These are phyloP conservation scores for Eudorcas thomsonii DNA, from an alignment of 2,113 vertebrate species.

Conservation along the genomic window DNA sequence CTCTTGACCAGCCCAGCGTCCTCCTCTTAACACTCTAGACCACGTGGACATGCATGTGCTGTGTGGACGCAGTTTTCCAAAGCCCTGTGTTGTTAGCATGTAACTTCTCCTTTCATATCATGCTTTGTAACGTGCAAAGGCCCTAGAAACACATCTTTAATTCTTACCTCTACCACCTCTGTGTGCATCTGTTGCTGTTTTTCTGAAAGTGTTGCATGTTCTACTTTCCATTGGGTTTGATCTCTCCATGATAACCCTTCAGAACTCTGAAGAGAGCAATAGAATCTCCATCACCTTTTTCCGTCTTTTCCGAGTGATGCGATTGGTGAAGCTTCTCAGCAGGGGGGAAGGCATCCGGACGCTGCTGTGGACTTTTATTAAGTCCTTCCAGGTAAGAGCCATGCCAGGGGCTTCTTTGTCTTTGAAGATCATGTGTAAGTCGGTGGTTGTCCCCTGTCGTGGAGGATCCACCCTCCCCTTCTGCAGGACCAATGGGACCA, in stretches of 20 bases:
- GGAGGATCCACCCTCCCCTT: not conserved
- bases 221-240: slow-evolving; percentile 81
- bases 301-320: slow-evolving; percentile 98
- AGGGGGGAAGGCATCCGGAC: slow-evolving; percentile 98
- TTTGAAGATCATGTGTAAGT: not conserved
- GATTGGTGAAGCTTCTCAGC: slow-evolving; percentile 97
- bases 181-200: slow-evolving; percentile 81
- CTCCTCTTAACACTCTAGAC: slow-evolving; percentile 80
- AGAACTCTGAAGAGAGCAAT: slow-evolving; percentile 98
- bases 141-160: slow-evolving; percentile 79
- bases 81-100: slow-evolving; percentile 82
- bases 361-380: slow-evolving; percentile 98
- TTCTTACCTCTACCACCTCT: slow-evolving; percentile 81
- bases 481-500: not conserved
- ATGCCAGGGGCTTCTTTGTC: not conserved
- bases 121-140: slow-evolving; percentile 80
- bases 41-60: slow-evolving; percentile 85
- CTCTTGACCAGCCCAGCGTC: slow-evolving; percentile 73
- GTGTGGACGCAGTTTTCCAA: slow-evolving; percentile 78
- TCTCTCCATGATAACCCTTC: slow-evolving; percentile 79
- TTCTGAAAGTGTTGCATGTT: slow-evolving; percentile 80
- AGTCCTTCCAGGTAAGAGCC: slow-evolving; percentile 95
- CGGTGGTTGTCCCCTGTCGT: not conserved
- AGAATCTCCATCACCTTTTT: slow-evolving; percentile 99
- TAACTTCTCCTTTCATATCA: slow-evolving; percentile 81